These are phyloP conservation scores for Plecturocebus donacophilus DNA, from an alignment of 2,113 vertebrate genomes.

Conservation along the genomic window DNA sequence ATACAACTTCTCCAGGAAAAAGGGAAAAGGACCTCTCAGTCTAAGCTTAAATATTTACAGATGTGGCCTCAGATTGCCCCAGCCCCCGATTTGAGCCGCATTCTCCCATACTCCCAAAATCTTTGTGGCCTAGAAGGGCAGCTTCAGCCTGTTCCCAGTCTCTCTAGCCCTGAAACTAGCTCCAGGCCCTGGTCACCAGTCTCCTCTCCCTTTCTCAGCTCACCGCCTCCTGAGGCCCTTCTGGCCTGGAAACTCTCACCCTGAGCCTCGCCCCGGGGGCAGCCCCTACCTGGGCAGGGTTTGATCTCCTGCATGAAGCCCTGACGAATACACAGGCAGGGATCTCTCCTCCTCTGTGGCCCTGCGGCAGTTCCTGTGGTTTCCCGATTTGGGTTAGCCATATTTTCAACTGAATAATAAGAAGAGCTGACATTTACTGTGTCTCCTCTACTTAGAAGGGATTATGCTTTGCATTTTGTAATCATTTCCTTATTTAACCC, in stretches of 20 bases:
- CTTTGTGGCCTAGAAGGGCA: neutral
- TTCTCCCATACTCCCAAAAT: neutral
- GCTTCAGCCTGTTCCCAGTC: neutral
- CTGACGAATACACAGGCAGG: neutral
- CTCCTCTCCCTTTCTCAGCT: neutral
- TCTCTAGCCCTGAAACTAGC: too few species aligned
- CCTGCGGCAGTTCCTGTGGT: neutral
- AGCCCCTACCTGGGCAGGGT: neutral
- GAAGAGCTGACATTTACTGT: neutral
- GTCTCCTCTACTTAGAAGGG: neutral
- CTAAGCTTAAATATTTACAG: neutral
- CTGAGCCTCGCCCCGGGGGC: fast-evolving
- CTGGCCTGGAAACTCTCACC: neutral
- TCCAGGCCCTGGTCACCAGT: neutral
- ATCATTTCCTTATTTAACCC: neutral
- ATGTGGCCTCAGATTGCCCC: too few species aligned
- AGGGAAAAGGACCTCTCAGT: neutral
- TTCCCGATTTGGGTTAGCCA: neutral
- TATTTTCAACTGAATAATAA: neutral
- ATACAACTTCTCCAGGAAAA: neutral
- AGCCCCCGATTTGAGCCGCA: fast-evolving
- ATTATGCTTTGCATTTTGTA: neutral
- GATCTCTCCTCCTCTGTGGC: neutral
- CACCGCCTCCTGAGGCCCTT: neutral
- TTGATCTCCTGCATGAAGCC: neutral